Evolutionary conservation across 1,140 invertebrate species (phyloP).

Genomic region (Kradibia gibbosae): DNA sequence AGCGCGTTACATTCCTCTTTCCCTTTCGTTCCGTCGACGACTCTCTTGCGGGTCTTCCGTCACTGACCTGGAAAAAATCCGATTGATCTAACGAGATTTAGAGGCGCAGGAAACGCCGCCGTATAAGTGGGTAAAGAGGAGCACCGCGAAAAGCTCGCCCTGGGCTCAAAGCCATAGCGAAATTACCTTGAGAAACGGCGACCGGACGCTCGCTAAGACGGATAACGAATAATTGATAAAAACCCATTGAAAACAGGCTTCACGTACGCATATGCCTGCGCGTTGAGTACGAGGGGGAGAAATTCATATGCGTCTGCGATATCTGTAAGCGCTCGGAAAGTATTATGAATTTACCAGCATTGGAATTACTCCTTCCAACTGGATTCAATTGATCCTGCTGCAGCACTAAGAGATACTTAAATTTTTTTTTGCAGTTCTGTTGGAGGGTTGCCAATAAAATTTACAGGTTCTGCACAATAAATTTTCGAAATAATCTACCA

Average conservation of each 20-base stretch:
- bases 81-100: conserved; percentile 6
- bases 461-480: too few species aligned
- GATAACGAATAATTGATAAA: too few species aligned
- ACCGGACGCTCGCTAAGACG: neutral
- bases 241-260: conserved; percentile 28
- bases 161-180: neutral
- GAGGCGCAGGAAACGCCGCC: neutral
- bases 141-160: neutral
- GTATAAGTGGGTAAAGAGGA: neutral
- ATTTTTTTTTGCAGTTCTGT: too few species aligned
- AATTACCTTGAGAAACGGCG: conserved; percentile 20
- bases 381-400: too few species aligned
- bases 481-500: too few species aligned
- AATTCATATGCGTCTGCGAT: neutral
- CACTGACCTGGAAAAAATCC: conserved; percentile 26
- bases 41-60: conserved; percentile 9
- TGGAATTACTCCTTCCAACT: neutral
- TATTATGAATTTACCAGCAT: neutral
- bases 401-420: too few species aligned
- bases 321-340: neutral
- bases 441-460: too few species aligned
- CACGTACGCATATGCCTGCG: too few species aligned
- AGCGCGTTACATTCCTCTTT: conserved; percentile 34
- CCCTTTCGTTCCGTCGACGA: neutral
- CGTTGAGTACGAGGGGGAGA: neutral